phyloP scores from a whole-genome alignment of 2,113 vertebrate genomes.

The Corythornis cristatus region DNA sequence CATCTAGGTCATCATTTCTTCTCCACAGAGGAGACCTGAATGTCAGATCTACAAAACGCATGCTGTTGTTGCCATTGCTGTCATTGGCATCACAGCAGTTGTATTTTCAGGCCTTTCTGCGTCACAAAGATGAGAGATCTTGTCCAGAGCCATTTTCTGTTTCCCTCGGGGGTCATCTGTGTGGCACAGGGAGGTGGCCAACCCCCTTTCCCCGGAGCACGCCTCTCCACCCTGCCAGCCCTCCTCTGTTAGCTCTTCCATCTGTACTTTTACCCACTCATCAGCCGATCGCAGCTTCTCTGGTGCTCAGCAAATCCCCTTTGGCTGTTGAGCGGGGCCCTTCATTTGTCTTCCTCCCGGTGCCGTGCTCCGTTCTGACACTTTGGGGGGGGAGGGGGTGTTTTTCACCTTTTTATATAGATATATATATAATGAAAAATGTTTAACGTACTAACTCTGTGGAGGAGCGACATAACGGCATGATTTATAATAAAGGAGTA shows the following conservation, averaged over 20 bases:
- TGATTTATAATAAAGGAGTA: constrained; percentile 74
- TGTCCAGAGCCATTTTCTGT: background rate
- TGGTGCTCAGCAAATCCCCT: constrained; percentile 18
- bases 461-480: constrained; percentile 54
- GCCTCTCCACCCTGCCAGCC: background rate
- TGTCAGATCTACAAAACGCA: background rate
- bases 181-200: background rate
- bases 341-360: background rate
- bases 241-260: background rate
- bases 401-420: constrained; percentile 66
- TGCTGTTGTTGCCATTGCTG: background rate
- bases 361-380: background rate
- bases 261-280: background rate
- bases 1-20: background rate
- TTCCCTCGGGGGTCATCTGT: background rate
- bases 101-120: background rate
- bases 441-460: constrained; percentile 67
- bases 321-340: background rate
- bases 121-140: background rate
- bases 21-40: background rate
- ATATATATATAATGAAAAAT: constrained; percentile 65
- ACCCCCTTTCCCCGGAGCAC: background rate
- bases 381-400: constrained; percentile 1
- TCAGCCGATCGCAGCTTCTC: constrained; percentile 13
- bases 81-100: background rate